phyloP scores from a whole-genome alignment of 1,140 invertebrate genomes.

The Planococcus citri region DNA sequence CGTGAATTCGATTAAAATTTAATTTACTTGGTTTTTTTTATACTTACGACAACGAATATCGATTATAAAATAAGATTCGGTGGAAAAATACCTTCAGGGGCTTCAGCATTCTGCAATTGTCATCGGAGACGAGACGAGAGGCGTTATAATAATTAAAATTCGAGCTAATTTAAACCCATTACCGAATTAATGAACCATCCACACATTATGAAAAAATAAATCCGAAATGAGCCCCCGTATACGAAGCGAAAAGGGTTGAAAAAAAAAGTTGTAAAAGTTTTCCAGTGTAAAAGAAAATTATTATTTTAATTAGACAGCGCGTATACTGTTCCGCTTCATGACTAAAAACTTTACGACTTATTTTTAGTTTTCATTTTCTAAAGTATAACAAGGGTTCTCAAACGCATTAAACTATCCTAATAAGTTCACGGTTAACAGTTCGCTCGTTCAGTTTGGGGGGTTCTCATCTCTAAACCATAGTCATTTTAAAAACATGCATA shows the following conservation, averaged over 20 bases:
- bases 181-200: not conserved
- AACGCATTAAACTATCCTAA: not conserved
- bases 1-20: not conserved
- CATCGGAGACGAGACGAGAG: too few relatives aligned
- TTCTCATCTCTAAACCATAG: too few relatives aligned
- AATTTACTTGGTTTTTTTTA: not conserved
- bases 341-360: constrained; percentile 7
- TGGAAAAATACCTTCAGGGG: too few relatives aligned
- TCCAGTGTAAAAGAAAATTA: not conserved
- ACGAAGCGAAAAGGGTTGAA: too few relatives aligned
- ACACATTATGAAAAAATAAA: constrained; percentile 4
- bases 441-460: too few relatives aligned
- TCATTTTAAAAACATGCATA: not conserved
- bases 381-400: not conserved
- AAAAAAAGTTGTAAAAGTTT: not conserved
- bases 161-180: not conserved
- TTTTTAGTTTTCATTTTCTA: constrained; percentile 8
- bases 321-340: not conserved
- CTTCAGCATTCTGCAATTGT: too few relatives aligned
- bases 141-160: not conserved
- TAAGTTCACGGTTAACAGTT: not conserved
- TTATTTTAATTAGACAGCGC: not conserved
- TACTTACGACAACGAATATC: too few relatives aligned
- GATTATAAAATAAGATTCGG: too few relatives aligned
- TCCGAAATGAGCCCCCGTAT: not conserved